phyloP scores from a whole-genome alignment of 2,113 vertebrate species.

The Hylia prasina region DNA sequence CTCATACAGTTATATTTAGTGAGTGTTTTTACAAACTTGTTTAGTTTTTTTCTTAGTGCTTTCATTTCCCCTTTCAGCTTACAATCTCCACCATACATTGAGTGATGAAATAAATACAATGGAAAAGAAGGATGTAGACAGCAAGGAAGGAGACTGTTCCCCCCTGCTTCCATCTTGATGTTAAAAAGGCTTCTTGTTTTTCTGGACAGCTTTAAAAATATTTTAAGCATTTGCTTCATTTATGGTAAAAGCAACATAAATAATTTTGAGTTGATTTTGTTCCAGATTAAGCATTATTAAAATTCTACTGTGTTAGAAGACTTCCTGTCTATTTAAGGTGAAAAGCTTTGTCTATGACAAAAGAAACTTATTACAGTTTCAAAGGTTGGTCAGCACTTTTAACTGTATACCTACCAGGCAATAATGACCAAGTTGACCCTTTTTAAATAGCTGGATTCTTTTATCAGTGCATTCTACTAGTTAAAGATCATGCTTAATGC shows the following conservation, averaged over 20 bases:
- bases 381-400: slow-evolving; percentile 34
- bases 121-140: not conserved
- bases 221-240: not conserved
- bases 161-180: not conserved
- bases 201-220: not conserved
- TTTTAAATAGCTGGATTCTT: slow-evolving; percentile 16
- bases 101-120: not conserved
- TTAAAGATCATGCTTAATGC: not conserved
- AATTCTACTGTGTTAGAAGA: not conserved
- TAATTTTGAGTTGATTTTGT: not conserved
- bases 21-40: not conserved
- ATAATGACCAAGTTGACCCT: slow-evolving; percentile 21
- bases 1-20: not conserved
- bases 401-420: not conserved
- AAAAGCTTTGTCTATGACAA: slow-evolving; percentile 6
- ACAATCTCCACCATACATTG: not conserved
- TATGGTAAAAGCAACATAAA: not conserved
- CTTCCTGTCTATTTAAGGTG: not conserved
- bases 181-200: not conserved
- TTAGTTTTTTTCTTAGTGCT: not conserved
- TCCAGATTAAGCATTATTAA: not conserved
- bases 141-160: not conserved
- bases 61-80: not conserved
- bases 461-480: slow-evolving; percentile 11
- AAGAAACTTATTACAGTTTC: slow-evolving; percentile 26